Evolutionary conservation across 2,888 invertebrate genomes (phyloP).

Genomic region (Oxyscelio sp.): DNA sequence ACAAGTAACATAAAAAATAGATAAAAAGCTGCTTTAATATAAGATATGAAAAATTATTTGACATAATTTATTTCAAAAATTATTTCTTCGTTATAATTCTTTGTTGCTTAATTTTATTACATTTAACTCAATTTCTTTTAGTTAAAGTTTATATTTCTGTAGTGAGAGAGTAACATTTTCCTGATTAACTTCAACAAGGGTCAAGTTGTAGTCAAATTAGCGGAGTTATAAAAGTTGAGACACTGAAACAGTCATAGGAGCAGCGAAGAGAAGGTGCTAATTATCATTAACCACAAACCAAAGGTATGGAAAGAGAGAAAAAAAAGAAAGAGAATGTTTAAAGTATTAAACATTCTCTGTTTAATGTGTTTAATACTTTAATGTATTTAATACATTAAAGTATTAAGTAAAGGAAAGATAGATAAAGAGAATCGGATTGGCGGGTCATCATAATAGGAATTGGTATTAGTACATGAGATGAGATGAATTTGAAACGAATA

Average conservation of each 20-base stretch:
- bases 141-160: neutral
- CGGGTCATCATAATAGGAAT: no score
- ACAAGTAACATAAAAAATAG: no score
- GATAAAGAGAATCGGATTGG: no score
- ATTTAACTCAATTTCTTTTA: neutral
- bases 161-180: conserved; percentile 1
- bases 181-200: conserved; percentile 13
- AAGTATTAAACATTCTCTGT: no score
- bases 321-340: conserved; percentile 3
- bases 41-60: no score
- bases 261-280: conserved; percentile 9
- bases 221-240: conserved; percentile 20
- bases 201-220: conserved; percentile 19
- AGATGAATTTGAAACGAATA: no score
- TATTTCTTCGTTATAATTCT: neutral
- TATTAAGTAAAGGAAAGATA: no score
- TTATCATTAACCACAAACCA: conserved; percentile 24
- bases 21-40: no score
- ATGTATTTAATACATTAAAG: no score
- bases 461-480: no score
- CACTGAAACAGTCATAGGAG: neutral
- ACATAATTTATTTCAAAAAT: neutral
- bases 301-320: neutral
- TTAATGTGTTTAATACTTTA: no score
- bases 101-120: neutral